Evolutionary conservation across 2,113 vertebrate genomes (phyloP).

Genomic region (Phycodurus eques): DNA sequence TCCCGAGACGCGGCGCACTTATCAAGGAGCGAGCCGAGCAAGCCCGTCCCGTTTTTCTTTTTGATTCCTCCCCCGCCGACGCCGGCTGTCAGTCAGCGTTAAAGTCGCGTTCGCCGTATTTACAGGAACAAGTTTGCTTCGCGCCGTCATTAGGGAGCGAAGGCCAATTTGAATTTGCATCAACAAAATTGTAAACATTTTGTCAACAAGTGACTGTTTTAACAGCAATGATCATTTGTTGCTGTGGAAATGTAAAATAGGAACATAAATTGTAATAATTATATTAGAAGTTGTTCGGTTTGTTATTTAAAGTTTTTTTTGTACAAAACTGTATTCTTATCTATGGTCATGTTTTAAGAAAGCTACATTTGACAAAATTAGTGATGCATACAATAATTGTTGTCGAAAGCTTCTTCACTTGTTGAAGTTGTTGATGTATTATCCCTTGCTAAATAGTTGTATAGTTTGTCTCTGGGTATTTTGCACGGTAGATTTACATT

Average conservation of each 20-base stretch:
- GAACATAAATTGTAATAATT: not conserved
- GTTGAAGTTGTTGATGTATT: too few relatives aligned
- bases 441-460: too few relatives aligned
- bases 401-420: not conserved
- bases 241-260: not conserved
- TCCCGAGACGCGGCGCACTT: constrained; percentile 64
- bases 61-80: constrained; percentile 75
- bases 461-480: too few relatives aligned
- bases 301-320: not conserved
- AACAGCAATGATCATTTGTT: constrained; percentile 3
- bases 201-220: constrained; percentile 36
- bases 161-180: constrained; percentile 62
- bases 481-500: too few relatives aligned
- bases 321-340: not conserved
- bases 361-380: not conserved
- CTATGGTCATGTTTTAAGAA: too few relatives aligned
- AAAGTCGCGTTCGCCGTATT: constrained; percentile 66
- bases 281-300: not conserved
- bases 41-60: constrained; percentile 69
- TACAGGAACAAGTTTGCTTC: constrained; percentile 60
- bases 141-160: constrained; percentile 69
- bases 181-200: constrained; percentile 41
- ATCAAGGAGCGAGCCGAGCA: constrained; percentile 73
- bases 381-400: not conserved
- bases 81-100: constrained; percentile 73